Evolutionary conservation across 2,888 invertebrate species (phyloP).

Genomic region (Tenthredo distinguenda): DNA sequence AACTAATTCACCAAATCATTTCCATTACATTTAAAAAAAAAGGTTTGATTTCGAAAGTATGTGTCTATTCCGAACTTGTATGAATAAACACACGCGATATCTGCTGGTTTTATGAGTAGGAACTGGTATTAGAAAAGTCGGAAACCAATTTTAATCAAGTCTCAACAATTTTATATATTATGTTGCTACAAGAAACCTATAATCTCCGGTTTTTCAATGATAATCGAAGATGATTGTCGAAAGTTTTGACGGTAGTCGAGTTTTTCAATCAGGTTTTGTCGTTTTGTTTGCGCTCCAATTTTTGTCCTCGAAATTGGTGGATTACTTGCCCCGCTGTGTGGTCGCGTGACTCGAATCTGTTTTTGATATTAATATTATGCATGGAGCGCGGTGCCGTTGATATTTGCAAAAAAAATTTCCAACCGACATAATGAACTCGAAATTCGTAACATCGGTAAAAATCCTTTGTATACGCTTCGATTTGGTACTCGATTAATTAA

Average conservation of each 20-base stretch:
- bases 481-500: conserved; percentile 8
- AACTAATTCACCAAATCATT: background rate
- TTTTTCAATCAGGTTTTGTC: background rate
- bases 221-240: background rate
- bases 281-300: background rate
- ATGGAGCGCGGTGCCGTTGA: background rate
- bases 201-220: background rate
- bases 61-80: background rate
- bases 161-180: background rate
- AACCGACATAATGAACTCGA: background rate
- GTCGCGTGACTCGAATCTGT: background rate
- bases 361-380: background rate
- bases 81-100: background rate
- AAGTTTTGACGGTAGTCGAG: background rate
- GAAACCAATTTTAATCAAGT: background rate
- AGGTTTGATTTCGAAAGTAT: background rate
- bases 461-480: background rate
- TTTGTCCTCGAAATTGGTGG: background rate
- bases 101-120: background rate
- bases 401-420: background rate
- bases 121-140: background rate
- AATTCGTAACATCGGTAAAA: background rate
- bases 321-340: background rate
- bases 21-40: background rate
- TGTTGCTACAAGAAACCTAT: background rate